Evolutionary conservation across 2,113 vertebrate species (phyloP), one percentile per base, ranked within the genome.

Genomic region (Oreocharis arfaki): DNA sequence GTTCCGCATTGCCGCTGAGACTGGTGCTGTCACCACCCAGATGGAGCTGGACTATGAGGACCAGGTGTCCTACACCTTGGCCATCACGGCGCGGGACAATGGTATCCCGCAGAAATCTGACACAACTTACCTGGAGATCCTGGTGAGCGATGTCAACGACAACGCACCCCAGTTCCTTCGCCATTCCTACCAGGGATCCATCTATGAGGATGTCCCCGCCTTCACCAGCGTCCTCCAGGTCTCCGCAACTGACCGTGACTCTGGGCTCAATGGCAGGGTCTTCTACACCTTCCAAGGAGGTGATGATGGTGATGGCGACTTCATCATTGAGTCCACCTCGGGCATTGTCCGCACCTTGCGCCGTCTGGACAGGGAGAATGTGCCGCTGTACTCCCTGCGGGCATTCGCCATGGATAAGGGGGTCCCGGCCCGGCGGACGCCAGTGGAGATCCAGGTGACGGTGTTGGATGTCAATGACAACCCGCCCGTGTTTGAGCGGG

Each of bases 61-160:
- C 96, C 99, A 99, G 94, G 99, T 99, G 18, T 99, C 99, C 27
- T 99, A 99, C 55, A 99, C 99, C 0, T 89, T 99, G 35, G 99
- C 99, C 95, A 99, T 99, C 96, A 99, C 99, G 0, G 99, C 99
- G 0, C 98, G 98, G 6, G 99, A 99, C 92, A 99, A 99, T 0
- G 99, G 99, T 88, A 99, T 99, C 91, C 99, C 99, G 0, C 99
- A 99, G 96, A 99, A 99, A 95, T 99, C 99, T 0, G 99, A 99
- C 96, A 99, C 99, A 30, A 99, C 99, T 28, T 99, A 99, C 95
- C 95, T 99, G 94, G 99, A 99, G 97, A 99, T 99, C 80, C 97
- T 99, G 75, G 99, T 99, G 52, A 99, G 98, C 1, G 99, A 99
- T 0, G 98, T 99, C 14, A 99, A 99, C 3, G 99, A 99, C 97